A percentile compares a stretch with the other conserved stretches of the same genome.
Evolutionary conservation across 2,888 invertebrate species (phyloP).

Genomic region (Pristionchus exspectatus): DNA sequence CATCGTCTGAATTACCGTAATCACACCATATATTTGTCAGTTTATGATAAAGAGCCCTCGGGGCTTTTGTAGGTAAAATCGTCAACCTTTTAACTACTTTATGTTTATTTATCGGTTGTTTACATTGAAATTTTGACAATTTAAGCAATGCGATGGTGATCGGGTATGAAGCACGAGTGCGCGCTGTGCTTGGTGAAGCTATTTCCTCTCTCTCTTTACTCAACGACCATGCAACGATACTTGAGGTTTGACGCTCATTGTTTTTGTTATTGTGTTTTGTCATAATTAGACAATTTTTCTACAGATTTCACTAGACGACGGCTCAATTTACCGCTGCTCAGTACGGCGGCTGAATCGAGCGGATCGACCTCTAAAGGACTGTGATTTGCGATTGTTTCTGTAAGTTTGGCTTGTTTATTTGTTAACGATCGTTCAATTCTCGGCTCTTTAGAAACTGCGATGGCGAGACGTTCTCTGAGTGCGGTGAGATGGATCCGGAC

Average conservation of each 20-base stretch:
- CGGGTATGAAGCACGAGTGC: constrained; percentile 52
- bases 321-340: not conserved
- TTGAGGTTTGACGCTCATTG: not conserved
- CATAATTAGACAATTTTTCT: not conserved
- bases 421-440: not conserved
- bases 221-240: not conserved
- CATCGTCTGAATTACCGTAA: not conserved
- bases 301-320: constrained; percentile 18
- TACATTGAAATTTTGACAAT: not conserved
- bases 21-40: not conserved
- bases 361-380: constrained; percentile 3
- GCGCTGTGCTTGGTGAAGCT: constrained; percentile 2
- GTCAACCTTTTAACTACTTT: not conserved
- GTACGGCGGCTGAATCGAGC: not conserved
- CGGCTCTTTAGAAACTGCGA: constrained; percentile 11
- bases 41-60: not conserved
- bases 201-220: not conserved
- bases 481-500: constrained; percentile 44
- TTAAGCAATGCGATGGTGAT: constrained; percentile 27
- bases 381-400: constrained; percentile 49
- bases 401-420: not conserved
- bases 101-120: constrained; percentile 23
- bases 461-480: constrained; percentile 14
- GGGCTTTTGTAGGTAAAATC: not conserved
- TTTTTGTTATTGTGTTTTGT: not conserved